Evolutionary conservation across 2,797 vertebrate genomes (phyloP).

Genomic region (Karalla daura): DNA sequence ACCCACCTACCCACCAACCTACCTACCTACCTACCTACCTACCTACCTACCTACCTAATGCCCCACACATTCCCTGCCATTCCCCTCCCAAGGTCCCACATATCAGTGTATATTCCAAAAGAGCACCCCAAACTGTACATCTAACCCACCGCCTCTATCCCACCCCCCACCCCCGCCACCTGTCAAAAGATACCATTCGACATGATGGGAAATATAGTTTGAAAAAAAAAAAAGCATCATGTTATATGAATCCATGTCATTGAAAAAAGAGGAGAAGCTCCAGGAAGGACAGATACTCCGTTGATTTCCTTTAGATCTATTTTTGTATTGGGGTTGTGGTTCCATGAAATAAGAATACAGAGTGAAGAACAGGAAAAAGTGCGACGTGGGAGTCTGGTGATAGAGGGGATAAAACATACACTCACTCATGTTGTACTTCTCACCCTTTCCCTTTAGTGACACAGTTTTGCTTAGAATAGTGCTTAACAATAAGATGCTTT

Average conservation of each 20-base stretch:
- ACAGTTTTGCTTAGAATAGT: conserved; percentile 80
- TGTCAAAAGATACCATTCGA: conserved; percentile 66
- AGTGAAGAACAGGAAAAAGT: conserved; percentile 55
- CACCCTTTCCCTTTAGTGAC: conserved; percentile 77
- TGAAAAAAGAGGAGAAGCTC: conserved; percentile 71
- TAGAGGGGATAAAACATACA: conserved; percentile 66
- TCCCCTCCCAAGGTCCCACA: conserved; percentile 47
- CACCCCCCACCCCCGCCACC: conserved; percentile 44
- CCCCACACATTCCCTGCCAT: conserved; percentile 59
- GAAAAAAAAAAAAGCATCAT: conserved; percentile 64
- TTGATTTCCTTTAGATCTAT: conserved; percentile 84
- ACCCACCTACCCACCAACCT: conserved; percentile 38
- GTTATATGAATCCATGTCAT: conserved; percentile 71
- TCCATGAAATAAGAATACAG: conserved; percentile 74
- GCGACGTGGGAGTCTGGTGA: conserved; percentile 53
- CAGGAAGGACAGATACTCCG: conserved; percentile 78
- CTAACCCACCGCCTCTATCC: conserved; percentile 19
- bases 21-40: conserved; percentile 33
- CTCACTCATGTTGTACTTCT: conserved; percentile 72
- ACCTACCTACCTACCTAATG: too few relatives aligned
- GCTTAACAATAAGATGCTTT: conserved; percentile 85
- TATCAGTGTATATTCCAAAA: conserved; percentile 71
- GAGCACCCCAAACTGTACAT: conserved; percentile 56
- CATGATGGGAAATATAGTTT: conserved; percentile 72
- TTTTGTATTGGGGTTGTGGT: conserved; percentile 83